Base-by-base conservation (phyloP, 2,888 invertebrate genomes). In the Formica aserva region DNA sequence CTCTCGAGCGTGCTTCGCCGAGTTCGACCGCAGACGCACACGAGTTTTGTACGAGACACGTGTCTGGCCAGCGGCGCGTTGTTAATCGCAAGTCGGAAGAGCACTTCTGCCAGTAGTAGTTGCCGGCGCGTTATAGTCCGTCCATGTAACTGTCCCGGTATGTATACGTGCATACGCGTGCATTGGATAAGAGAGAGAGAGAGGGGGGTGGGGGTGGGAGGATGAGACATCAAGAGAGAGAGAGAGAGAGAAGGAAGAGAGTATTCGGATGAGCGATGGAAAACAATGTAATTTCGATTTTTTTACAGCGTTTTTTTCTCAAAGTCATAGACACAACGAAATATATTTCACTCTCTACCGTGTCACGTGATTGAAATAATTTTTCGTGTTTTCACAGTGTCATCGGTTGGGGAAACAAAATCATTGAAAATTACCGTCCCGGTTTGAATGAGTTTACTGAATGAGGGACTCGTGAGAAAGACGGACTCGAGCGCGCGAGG, bases 31-130 rank as follows among this genome's bases (percentile, higher is more conserved):
- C 71, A 81, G 38, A 75, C 81, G 76, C 87, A 71, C 86, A 71
- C 88, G 87, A 88, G 86, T 87, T 88, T 87, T 76, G 86, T 87
- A 86, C 81, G 82, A 63, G 87, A 90, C 91, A 91, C 91, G 91
- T 91, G 91, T 91, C 89, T 89, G 90, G 89, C 87, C 86, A 85
- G 84, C 88, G 87, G 91, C 88, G 89, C 83, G 87, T 89, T 88
- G 78, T 89, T 90, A 89, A 89, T 88, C 91, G 88, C 80, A 82
- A 48, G 82, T 71, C 84, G 85, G 83, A 83, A 22, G 87, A 88
- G 85, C 84, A 89, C 87, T 88, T 89, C 81, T 85, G 76, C 77
- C 85, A 66, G 65, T 18, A 29, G 85, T 81, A 82, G 82, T 22
- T 22, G 22, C 22, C 22, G 22, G 22, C 22, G 22, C 22, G 22